Percentiles rank a stretch among this genome's conserved stretches.
Conservation (phyloP, 2,113 vertebrate species). For the Muscicapa adusta region DNA sequence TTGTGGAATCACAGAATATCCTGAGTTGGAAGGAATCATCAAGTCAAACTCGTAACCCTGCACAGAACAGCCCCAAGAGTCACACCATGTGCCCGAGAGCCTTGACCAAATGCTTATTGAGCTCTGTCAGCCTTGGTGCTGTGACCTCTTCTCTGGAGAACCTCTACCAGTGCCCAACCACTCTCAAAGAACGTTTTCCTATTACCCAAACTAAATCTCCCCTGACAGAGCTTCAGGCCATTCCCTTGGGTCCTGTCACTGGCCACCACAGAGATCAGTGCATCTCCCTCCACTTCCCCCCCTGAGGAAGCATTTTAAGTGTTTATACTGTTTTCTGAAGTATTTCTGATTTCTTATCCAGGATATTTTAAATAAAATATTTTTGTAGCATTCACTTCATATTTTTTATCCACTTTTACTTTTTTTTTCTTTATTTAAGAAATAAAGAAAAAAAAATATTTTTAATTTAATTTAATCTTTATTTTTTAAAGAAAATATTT, state of each 20-base stretch:
- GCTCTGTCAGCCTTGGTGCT: background rate
- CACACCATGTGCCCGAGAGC: background rate
- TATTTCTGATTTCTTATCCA: background rate
- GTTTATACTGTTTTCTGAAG: background rate
- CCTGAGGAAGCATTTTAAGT: background rate
- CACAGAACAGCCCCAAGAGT: background rate
- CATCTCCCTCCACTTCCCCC: background rate
- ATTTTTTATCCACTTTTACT: background rate
- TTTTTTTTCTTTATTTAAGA: background rate
- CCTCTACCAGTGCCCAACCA: background rate
- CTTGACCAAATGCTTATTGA: background rate
- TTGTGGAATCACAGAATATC: background rate
- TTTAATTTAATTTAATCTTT: too few relatives aligned
- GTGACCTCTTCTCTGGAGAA: too few relatives aligned
- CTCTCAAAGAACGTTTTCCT: background rate
- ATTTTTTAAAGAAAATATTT: too few relatives aligned
- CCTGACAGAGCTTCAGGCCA: background rate
- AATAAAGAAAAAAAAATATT: too few relatives aligned
- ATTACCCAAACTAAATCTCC: background rate
- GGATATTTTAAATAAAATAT: background rate
- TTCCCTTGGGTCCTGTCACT: background rate
- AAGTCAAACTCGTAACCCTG: background rate
- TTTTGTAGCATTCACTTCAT: background rate
- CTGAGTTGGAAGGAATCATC: background rate
- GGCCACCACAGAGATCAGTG: background rate